A percentile compares a stretch with the other conserved stretches of the same genome.
phyloP scores from a whole-genome alignment of 2,797 vertebrate genomes.

The Sebastes hubbsi region DNA sequence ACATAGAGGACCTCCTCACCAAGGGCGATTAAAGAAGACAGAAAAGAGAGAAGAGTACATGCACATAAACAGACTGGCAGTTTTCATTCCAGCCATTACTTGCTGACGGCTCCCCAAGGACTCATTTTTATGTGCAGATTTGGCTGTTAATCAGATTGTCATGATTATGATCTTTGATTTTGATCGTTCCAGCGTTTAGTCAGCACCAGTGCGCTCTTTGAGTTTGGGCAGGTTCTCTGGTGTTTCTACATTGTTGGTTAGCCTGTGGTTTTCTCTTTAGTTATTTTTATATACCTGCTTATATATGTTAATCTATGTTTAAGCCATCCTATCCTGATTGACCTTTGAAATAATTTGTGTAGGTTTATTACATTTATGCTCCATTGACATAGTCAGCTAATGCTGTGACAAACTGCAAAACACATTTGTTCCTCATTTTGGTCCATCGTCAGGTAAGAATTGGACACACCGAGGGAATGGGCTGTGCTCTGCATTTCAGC shows the following conservation, averaged over 20 bases:
- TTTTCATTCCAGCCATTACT: conserved; percentile 19
- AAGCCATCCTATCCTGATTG: conserved; percentile 41
- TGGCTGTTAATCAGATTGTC: conserved; percentile 24
- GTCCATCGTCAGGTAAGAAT: conserved; percentile 16
- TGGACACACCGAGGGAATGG: conserved; percentile 7
- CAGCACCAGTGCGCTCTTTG: conserved; percentile 17
- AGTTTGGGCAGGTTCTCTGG: conserved; percentile 20
- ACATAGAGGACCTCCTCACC: conserved; percentile 97
- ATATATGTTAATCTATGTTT: conserved; percentile 63
- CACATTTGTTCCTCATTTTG: conserved; percentile 35
- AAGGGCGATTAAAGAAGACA: conserved; percentile 90
- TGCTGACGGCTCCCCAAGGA: conserved; percentile 6
- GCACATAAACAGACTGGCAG: conserved; percentile 29
- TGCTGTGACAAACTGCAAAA: conserved; percentile 23
- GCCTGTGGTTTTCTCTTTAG: conserved; percentile 62
- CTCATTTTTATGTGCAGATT: conserved; percentile 13
- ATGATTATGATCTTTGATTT: conserved; percentile 25
- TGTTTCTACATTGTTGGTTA: conserved; percentile 30
- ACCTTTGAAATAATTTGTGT: conserved; percentile 41
- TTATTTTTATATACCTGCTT: conserved; percentile 66
- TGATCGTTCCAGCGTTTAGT: conserved; percentile 13
- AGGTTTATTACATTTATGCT: conserved; percentile 40
- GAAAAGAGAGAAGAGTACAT: conserved; percentile 10
- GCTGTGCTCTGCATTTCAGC: conserved; percentile 12
- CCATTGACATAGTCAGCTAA: conserved; percentile 36